Conservation (phyloP, 2,797 vertebrate genomes). For the Anguilla megastoma region DNA sequence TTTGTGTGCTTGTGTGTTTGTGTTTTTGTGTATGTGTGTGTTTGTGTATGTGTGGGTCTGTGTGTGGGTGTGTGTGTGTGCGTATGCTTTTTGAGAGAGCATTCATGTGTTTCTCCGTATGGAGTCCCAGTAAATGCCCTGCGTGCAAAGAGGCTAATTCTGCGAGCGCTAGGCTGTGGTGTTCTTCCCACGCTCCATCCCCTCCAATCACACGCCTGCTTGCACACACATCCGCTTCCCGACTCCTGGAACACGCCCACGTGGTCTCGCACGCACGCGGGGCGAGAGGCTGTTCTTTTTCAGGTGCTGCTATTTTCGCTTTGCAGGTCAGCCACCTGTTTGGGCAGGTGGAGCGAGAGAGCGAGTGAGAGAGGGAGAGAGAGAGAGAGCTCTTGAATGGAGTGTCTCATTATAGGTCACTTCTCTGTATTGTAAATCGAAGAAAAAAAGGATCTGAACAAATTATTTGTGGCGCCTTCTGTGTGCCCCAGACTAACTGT, state of each 20-base stretch:
- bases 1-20: not conserved
- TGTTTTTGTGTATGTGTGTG: not conserved
- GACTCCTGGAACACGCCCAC: not conserved
- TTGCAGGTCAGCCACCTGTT: not conserved
- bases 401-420: not conserved
- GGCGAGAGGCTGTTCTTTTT: slow-evolving; percentile 12
- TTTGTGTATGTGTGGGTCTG: not conserved
- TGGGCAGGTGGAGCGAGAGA: not conserved
- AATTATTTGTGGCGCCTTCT: not conserved
- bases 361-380: not conserved
- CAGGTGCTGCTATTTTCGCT: slow-evolving; percentile 10
- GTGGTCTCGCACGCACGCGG: not conserved
- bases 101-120: not conserved
- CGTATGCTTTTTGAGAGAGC: not conserved
- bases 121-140: not conserved
- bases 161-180: not conserved
- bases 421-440: not conserved
- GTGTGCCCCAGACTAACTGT: not conserved
- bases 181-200: slow-evolving; percentile 4
- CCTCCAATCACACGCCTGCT: slow-evolving; percentile 19
- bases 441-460: not conserved
- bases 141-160: not conserved
- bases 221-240: not conserved
- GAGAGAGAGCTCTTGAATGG: not conserved
- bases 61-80: not conserved